Evolutionary conservation across 1,140 invertebrate genomes (phyloP), one percentile per base, ranked within the genome.

Genomic region (Spodoptera frugiperda): DNA sequence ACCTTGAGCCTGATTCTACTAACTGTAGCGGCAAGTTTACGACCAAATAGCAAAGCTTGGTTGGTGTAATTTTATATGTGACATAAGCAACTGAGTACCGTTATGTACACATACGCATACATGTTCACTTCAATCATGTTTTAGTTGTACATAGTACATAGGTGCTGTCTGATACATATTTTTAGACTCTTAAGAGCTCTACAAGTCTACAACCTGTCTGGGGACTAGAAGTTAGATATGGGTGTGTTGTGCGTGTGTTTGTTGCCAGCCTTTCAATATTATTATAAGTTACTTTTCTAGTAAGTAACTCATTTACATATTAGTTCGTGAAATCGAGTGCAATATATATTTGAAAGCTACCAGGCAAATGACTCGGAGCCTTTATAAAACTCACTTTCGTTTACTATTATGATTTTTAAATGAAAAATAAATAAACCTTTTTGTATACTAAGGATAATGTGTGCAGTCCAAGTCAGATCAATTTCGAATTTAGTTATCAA

Each of bases 1-100:
- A 76, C 54, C 71, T 74, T 61, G 57, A 25, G 51, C 61, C 65
- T 46, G 51, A 77, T 77, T 77, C 65, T 70, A 44, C 74, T 68
- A 30, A 67, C 51, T 68, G 74, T 55, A 48, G 17, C 59, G 30
- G 33, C 65, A 70, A 77, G 65, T 77, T 71, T 77, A 71, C 46
- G 53, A 71, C 17, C 54, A 48, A 39, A 51, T 33, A 33, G 11
- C 30, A 14, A 12, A 39, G 30, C 10, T 19, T 21, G 33, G 33
- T 39, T 39, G 33, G 25, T n/a, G 44, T 59, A 33, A 33, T 39
- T 15, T 61, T 15, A 14, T 39, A 30, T 39, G 57, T 39, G 33
- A 39, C 33, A 39, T 59, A 59, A 8, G n/a, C 0, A 17, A n/a
- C 9, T 39, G 19, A 33, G 33, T 39, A 39, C 54, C 65, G 54